A percentile compares a stretch with the other conserved stretches of the same genome.
Evolutionary conservation across 64 coral and sea anemone species (phyloP).

Genomic region (Actinia equina): DNA sequence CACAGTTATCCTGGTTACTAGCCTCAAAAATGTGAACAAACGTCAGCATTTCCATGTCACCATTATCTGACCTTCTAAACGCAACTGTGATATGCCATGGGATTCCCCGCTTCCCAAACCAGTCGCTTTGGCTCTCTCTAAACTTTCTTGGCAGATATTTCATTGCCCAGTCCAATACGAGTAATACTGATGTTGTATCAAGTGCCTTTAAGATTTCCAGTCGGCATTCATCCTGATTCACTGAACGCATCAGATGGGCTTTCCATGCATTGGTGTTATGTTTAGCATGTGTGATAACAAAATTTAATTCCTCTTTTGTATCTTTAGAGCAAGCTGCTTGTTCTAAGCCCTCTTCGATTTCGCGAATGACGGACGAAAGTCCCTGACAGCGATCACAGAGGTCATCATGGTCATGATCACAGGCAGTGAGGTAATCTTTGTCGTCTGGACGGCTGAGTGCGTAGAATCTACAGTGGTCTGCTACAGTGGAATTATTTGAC

Average conservation of each 20-base stretch:
- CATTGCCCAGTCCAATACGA: slow-evolving; percentile 30
- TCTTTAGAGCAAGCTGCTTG: slow-evolving; percentile 17
- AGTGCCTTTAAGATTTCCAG: slow-evolving; percentile 18
- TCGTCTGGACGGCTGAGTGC: slow-evolving; percentile 8
- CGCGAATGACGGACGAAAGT: background rate
- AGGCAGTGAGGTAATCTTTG: background rate
- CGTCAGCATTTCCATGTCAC: slow-evolving; percentile 16
- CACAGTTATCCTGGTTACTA: slow-evolving; percentile 23
- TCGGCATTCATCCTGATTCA: slow-evolving; percentile 42
- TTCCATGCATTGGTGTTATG: slow-evolving; percentile 35
- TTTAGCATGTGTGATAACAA: slow-evolving; percentile 22
- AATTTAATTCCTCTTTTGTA: slow-evolving; percentile 6
- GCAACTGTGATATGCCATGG: slow-evolving; percentile 41
- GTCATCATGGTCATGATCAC: slow-evolving; percentile 26
- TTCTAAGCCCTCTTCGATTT: slow-evolving; percentile 16
- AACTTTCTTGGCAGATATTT: slow-evolving; percentile 32
- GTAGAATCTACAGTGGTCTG: slow-evolving; percentile 39
- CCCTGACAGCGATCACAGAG: slow-evolving; percentile 21
- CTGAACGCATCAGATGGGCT: slow-evolving; percentile 37
- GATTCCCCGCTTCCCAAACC: slow-evolving; percentile 33
- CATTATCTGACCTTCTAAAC: background rate
- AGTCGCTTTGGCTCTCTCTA: slow-evolving; percentile 35
- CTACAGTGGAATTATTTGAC: slow-evolving; percentile 8
- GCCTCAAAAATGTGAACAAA: slow-evolving; percentile 35
- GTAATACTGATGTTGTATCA: slow-evolving; percentile 24